Base-by-base conservation (phyloP, 2,888 invertebrate genomes). In the Drosophila barbarae region DNA sequence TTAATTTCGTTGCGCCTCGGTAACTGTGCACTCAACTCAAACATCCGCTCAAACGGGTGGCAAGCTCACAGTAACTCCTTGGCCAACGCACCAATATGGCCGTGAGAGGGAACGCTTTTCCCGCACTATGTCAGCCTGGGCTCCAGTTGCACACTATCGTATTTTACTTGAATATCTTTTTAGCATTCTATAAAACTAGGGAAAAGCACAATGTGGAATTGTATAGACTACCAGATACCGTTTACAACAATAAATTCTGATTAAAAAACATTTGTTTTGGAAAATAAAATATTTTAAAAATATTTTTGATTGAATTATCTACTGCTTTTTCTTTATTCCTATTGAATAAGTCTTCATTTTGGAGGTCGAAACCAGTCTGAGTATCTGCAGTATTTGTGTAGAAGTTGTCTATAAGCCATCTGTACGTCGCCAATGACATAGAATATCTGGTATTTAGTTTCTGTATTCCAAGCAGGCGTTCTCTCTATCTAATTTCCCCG, bases 1-100 rank as follows among this genome's bases (percentile, higher is more conserved):
- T 79, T 79, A 79, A 79, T 75, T 79, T 75, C 81, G 79, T 77
- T 84, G 84, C 84, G 79, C 84, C 84, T 79, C 79, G 84, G 79
- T 79, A 77, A 78, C 84, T 79, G 79, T 75, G 78, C 79, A 79
- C 84, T 84, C 84, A 81, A 84, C 84, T 83, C 69, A 79, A 73
- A 79, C 79, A 79, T 79, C 84, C 79, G 79, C 84, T 74, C 72
- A 69, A 74, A 69, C 54, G 63, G 54, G 36, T 42, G 30, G 64
- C 61, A n/a, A 36, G 15, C 55, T 42, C 58, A 54, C 39, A 51
- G 36, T 38, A 52, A 38, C 52, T 56, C 36, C 52, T 30, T 21
- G 18, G 46, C 46, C 30, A 32, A 32, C 46, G 30, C 46, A 46
- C 30, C 30, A 30, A 18, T 32, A 46, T 13, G 8, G 13, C 18